These are phyloP conservation scores for Cryptotis parvus DNA, from an alignment of 2,113 vertebrate genomes.

Conservation along the genomic window DNA sequence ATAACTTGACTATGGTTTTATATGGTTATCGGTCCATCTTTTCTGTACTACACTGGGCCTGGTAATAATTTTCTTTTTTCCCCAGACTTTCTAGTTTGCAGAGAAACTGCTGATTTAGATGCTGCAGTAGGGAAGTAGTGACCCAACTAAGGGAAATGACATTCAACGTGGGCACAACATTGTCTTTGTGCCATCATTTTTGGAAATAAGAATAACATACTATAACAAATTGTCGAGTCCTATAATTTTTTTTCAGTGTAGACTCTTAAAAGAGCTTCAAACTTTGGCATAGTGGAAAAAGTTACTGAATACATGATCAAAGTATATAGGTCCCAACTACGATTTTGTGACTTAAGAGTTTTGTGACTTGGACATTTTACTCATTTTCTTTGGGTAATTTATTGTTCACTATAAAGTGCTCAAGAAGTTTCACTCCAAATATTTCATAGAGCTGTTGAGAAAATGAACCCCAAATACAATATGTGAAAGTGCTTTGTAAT, in stretches of 20 bases:
- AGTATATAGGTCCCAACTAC: neutral
- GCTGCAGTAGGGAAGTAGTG: neutral
- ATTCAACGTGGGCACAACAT: neutral
- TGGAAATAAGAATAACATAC: neutral
- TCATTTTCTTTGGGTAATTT: neutral
- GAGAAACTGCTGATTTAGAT: neutral
- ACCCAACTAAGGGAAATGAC: neutral
- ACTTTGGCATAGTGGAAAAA: neutral
- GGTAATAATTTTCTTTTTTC: slow-evolving; percentile 22
- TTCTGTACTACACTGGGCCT: neutral
- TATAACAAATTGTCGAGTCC: neutral
- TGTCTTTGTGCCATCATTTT: neutral
- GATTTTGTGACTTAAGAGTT: neutral
- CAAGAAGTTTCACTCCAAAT: neutral
- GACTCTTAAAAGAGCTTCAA: neutral
- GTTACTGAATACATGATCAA: neutral
- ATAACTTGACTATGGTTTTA: neutral
- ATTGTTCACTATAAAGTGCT: neutral
- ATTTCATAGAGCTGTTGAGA: neutral
- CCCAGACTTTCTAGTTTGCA: neutral
- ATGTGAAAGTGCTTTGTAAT: slow-evolving; percentile 36
- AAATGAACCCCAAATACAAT: neutral
- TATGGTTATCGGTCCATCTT: neutral
- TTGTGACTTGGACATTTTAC: neutral
- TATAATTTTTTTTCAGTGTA: slow-evolving; percentile 15